These are phyloP conservation scores for Microtus montanus DNA, from an alignment of 2,113 vertebrate species.

Conservation along the genomic window DNA sequence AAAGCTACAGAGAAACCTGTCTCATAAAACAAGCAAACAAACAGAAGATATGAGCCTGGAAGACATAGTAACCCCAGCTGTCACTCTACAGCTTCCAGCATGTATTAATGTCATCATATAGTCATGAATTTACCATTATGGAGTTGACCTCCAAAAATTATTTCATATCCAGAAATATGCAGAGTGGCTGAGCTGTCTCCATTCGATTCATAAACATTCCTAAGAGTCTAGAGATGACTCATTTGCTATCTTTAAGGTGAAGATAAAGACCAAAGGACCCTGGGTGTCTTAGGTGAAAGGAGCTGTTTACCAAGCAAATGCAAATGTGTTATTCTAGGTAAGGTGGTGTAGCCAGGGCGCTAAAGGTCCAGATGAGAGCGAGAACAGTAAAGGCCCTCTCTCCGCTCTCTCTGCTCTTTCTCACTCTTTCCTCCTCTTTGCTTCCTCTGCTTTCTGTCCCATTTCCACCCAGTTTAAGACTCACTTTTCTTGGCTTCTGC, in stretches of 20 bases:
- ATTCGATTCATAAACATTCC: neutral
- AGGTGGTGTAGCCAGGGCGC: neutral
- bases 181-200: neutral
- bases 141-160: constrained; percentile 29
- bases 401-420: no score
- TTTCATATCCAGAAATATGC: neutral
- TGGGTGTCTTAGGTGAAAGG: neutral
- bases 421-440: neutral
- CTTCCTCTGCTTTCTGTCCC: neutral
- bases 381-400: neutral
- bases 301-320: neutral
- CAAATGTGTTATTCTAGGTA: neutral
- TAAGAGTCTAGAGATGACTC: neutral
- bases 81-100: neutral
- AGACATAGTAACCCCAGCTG: neutral
- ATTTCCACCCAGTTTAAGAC: neutral
- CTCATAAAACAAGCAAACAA: no score
- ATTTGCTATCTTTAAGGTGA: neutral
- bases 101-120: neutral
- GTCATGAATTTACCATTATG: neutral
- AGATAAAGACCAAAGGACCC: neutral
- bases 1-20: no score
- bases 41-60: neutral
- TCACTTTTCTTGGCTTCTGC: neutral
- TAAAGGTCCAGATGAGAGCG: neutral